A percentile compares a stretch with the other conserved stretches of the same genome.
Evolutionary conservation across 2,113 vertebrate species (phyloP).

Genomic region (Argyrosomus japonicus): DNA sequence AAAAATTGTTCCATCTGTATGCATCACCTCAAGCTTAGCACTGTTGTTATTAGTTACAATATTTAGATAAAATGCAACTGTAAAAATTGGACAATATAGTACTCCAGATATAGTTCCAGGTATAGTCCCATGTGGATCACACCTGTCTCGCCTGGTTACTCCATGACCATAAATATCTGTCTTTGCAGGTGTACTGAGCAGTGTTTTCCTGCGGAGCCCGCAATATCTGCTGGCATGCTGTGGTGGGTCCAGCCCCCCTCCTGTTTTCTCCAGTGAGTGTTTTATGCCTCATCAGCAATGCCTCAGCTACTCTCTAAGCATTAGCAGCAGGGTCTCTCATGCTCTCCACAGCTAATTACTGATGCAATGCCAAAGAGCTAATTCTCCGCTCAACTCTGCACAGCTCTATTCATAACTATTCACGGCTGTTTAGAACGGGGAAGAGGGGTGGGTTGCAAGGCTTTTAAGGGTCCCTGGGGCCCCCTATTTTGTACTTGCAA

Average conservation of each 20-base stretch:
- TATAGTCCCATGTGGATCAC: background rate
- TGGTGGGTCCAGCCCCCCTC: constrained; percentile 92
- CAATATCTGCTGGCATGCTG: constrained; percentile 91
- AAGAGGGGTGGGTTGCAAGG: constrained; percentile 71
- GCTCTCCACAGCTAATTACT: constrained; percentile 94
- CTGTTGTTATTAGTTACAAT: background rate
- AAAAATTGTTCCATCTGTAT: background rate
- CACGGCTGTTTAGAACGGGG: constrained; percentile 78
- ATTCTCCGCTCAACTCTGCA: constrained; percentile 91
- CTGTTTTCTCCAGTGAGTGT: constrained; percentile 96
- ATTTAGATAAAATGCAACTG: background rate
- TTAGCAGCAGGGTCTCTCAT: constrained; percentile 93
- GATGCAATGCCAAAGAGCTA: constrained; percentile 92
- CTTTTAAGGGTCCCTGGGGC: constrained; percentile 75
- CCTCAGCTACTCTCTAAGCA: constrained; percentile 91
- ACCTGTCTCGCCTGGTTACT: constrained; percentile 8
- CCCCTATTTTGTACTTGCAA: constrained; percentile 76
- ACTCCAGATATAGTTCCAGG: background rate
- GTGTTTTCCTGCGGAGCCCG: constrained; percentile 86
- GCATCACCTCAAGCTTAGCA: background rate
- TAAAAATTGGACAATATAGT: background rate
- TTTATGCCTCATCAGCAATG: constrained; percentile 96
- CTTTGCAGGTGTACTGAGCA: constrained; percentile 88
- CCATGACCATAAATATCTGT: constrained; percentile 71
- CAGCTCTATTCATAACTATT: constrained; percentile 89